These are phyloP conservation scores for Salmo trutta DNA, from an alignment of 2,797 vertebrate genomes.

Conservation along the genomic window DNA sequence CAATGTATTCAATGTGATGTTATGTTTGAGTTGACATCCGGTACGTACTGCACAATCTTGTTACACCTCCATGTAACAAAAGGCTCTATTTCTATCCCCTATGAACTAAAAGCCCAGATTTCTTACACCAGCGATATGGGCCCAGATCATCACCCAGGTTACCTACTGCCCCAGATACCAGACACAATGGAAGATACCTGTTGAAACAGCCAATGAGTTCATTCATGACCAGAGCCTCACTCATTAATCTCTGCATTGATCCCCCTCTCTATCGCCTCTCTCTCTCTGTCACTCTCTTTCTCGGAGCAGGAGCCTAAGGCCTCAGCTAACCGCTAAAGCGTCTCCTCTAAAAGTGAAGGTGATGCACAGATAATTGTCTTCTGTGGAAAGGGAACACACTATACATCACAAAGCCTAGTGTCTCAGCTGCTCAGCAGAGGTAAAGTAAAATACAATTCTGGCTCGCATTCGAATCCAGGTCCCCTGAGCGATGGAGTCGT, in stretches of 20 bases:
- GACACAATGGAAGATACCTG: not conserved
- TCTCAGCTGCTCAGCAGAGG: constrained; percentile 32
- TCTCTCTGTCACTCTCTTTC: not conserved
- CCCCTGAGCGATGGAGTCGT: constrained; percentile 36
- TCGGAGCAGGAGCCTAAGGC: not conserved
- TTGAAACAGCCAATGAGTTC: constrained; percentile 31
- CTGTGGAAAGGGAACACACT: constrained; percentile 27
- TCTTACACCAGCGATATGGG: not conserved
- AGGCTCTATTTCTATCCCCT: not conserved
- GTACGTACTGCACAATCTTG: not conserved
- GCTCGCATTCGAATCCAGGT: constrained; percentile 51
- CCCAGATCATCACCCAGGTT: not conserved
- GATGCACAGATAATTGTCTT: constrained; percentile 38
- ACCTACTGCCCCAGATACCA: not conserved
- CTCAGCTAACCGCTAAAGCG: not conserved
- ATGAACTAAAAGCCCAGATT: not conserved
- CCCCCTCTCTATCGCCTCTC: constrained; percentile 14
- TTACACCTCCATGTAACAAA: not conserved
- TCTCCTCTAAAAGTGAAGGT: constrained; percentile 66
- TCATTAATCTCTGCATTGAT: constrained; percentile 54
- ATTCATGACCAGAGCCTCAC: constrained; percentile 3
- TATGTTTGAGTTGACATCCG: no score
- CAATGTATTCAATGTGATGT: not conserved
- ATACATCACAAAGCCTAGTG: constrained; percentile 27
- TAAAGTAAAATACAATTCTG: constrained; percentile 17